Conservation (phyloP, 2,888 invertebrate species). For the Craniophora ligustri region DNA sequence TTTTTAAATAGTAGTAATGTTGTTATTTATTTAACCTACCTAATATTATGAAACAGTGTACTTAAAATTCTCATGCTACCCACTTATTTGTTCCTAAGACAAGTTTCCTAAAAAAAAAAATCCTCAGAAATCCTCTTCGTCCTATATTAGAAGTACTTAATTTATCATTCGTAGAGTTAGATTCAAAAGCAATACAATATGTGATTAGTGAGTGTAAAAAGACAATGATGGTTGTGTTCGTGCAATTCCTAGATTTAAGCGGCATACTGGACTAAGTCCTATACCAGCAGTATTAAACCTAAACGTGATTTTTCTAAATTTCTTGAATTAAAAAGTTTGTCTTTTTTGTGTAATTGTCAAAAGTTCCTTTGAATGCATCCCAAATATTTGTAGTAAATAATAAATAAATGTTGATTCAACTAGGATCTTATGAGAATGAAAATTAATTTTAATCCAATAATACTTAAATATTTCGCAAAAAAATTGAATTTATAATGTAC, state of each 20-base stretch:
- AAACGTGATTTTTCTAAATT: conserved; percentile 36
- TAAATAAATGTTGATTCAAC: conserved; percentile 20
- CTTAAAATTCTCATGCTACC: background rate
- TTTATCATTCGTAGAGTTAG: conserved; percentile 62
- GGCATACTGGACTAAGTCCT: conserved; percentile 75
- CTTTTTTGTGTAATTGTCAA: conserved; percentile 5
- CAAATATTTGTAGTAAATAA: conserved; percentile 30
- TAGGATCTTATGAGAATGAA: conserved; percentile 14
- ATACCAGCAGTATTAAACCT: conserved; percentile 48
- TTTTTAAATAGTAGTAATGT: no score
- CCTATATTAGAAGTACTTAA: conserved; percentile 62
- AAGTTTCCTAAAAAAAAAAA: conserved; percentile 15
- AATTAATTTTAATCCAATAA: conserved; percentile 12
- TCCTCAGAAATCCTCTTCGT: conserved; percentile 42
- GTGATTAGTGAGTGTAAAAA: conserved; percentile 84
- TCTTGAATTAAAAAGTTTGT: conserved; percentile 3
- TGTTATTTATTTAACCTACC: no score
- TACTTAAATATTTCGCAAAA: conserved; percentile 21
- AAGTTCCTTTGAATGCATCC: conserved; percentile 23
- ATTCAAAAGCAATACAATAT: conserved; percentile 81
- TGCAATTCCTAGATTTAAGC: conserved; percentile 84
- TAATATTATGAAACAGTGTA: no score
- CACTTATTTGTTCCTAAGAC: conserved; percentile 8
- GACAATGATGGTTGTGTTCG: conserved; percentile 86
- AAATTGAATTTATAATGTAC: conserved; percentile 20